phyloP scores from a whole-genome alignment of 2,797 vertebrate genomes.

The Rhinatrema bivittatum region DNA sequence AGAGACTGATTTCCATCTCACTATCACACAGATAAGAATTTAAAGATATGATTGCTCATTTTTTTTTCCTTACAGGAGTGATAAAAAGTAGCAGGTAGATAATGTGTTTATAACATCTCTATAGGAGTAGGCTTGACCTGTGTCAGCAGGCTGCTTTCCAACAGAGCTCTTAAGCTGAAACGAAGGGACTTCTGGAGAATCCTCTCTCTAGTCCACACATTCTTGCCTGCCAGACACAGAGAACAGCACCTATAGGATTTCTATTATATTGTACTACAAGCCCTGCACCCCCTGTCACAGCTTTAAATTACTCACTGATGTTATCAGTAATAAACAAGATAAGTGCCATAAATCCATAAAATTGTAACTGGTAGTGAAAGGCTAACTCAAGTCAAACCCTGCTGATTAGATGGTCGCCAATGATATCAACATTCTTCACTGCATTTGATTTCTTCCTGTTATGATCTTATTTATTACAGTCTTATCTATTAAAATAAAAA shows the following conservation, averaged over 20 bases:
- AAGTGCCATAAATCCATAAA: slow-evolving; percentile 39
- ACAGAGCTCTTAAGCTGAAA: no score
- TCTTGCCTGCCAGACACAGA: no score
- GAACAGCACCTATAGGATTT: slow-evolving; percentile 9
- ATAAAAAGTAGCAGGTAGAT: neutral
- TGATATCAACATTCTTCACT: slow-evolving; percentile 18
- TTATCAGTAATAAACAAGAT: slow-evolving; percentile 35
- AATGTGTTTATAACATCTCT: neutral
- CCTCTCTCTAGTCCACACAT: no score
- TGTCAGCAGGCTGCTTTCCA: no score
- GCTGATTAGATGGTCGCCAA: slow-evolving; percentile 16
- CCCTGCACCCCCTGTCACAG: slow-evolving; percentile 20
- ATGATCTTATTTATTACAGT: slow-evolving; percentile 3
- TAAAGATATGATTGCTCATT: neutral
- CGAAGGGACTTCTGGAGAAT: no score
- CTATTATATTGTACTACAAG: slow-evolving; percentile 15
- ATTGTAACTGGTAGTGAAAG: slow-evolving; percentile 50
- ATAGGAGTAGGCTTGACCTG: neutral
- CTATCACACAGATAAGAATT: slow-evolving; percentile 5
- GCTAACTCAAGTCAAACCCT: slow-evolving; percentile 34
- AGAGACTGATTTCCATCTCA: neutral
- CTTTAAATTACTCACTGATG: slow-evolving; percentile 28
- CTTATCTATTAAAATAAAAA: slow-evolving; percentile 14
- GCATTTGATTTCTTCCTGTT: slow-evolving; percentile 8
- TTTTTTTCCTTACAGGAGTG: neutral